A percentile compares a stretch with the other conserved stretches of the same genome.
Evolutionary conservation across 2,888 invertebrate genomes (phyloP).

Genomic region (Clistopyga incitator): DNA sequence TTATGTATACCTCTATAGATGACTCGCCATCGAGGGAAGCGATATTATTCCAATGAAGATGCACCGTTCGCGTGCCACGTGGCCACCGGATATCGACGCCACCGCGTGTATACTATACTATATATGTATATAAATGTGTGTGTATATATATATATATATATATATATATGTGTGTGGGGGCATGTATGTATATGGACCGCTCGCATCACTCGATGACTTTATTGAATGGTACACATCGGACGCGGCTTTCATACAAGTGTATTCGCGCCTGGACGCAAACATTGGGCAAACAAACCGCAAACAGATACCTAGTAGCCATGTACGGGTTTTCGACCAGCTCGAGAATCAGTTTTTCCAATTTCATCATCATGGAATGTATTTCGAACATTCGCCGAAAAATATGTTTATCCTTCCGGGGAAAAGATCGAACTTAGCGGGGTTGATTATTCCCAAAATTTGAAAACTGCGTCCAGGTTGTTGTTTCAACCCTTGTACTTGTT

Average conservation of each 20-base stretch:
- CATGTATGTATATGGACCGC: slow-evolving; percentile 5
- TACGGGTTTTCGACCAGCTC: slow-evolving; percentile 42
- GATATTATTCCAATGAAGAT: slow-evolving; percentile 53
- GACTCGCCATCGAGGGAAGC: not conserved
- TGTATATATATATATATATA: not conserved
- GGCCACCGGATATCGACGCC: slow-evolving; percentile 33
- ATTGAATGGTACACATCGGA: slow-evolving; percentile 65
- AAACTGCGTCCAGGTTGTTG: not conserved
- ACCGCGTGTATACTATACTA: not conserved
- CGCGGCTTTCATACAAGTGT: slow-evolving; percentile 56
- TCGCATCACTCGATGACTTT: slow-evolving; percentile 66
- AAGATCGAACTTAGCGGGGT: not conserved
- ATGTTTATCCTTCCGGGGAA: not conserved
- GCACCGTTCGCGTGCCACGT: slow-evolving; percentile 21
- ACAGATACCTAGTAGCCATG: slow-evolving; percentile 47
- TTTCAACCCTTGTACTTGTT: no score
- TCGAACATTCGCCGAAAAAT: not conserved
- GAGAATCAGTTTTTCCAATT: slow-evolving; percentile 59
- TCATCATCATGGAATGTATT: slow-evolving; percentile 13
- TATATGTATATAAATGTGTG: not conserved
- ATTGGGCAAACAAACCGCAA: slow-evolving; percentile 66
- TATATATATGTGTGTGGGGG: not conserved
- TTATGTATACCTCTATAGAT: slow-evolving; percentile 24
- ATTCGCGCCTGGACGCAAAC: slow-evolving; percentile 64
- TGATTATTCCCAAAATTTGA: not conserved